Base-by-base conservation (phyloP, 1,140 invertebrate genomes). In the Papilio aristodemus region DNA sequence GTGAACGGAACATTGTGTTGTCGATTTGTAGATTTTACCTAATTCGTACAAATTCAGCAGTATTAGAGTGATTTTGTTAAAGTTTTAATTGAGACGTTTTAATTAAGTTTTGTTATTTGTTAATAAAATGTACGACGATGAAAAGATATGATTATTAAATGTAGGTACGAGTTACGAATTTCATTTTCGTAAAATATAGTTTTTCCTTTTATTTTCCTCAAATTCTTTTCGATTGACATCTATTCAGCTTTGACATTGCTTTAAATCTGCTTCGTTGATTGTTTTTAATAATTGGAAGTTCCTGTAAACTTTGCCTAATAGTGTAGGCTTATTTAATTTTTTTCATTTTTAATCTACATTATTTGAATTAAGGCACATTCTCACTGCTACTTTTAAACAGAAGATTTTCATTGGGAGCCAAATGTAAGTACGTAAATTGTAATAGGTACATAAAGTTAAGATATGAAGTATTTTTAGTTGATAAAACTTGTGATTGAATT, bases 51-150 rank as follows among this genome's bases (percentile, higher is more conserved):
- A 91, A 91, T 88, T 85, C 85, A 90, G 85, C 87, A 90, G 87
- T 90, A 90, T 91, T 90, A 91, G 83, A 86, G 87, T 91, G 89
- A 91, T 91, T 91, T 91, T 91, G 87, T 91, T 91, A 91, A 91
- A 85, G 87, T 89, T 91, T 85, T 91, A 85, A 89, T 86, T 85
- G 87, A 89, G 70, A 87, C 71, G 80, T 86, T 87, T 83, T 90
- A 88, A 86, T 89, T 91, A 90, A 89, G 87, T 91, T 89, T 85
- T 90, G 89, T 91, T 91, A 89, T 90, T 91, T 91, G 86, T 91
- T 91, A 87, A 81, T 84, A 68, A 76, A 74, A 74, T 80, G 81
- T 80, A 77, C 78, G 75, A 76, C 70, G 63, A 72, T 76, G 70
- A 50, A 66, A 27, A 4, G n/a, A 22, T 54, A 67, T 69, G 54